Base-by-base conservation (phyloP, 2,888 invertebrate species). In the Nemotelus nigrinus region DNA sequence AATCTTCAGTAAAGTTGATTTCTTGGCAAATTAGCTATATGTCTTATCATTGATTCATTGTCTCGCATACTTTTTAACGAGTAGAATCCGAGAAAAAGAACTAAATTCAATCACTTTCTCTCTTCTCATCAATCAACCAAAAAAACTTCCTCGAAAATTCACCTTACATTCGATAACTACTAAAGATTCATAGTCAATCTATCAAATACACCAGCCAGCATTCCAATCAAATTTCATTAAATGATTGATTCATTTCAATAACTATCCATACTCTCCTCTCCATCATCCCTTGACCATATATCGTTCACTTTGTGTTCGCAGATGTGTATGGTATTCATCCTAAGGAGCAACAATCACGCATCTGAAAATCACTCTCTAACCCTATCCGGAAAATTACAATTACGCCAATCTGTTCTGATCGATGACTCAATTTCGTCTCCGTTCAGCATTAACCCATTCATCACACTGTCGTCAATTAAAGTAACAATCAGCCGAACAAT, bases 391-490 rank as follows among this genome's bases (percentile, higher is more conserved):
- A 48, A 48, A 74, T 60, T 48, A 53, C 70, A 70, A 70, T 74
- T 74, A 47, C 50, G 47, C 47, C 60, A 74, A 74, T 74, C 60
- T 74, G 60, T 60, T 74, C 74, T 74, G 74, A 74, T 74, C 74
- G 74, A 74, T 74, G 60, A 48, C 74, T 74, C 60, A 74, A 74
- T 74, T 74, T 74, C 60, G 48, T 60, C 60, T 25, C 60, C 47
- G 60, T 60, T 60, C 60, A 57, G 58, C n/a, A 74, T 60, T 63
- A 74, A 55, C 63, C 58, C 74, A 74, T 74, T 74, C 74, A 74
- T 74, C 74, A 74, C 74, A 74, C 63, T 74, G 74, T 74, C 74
- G 74, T 60, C 74, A 74, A 74, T 74, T 74, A 74, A 47, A 60
- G 63, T 60, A 74, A 47, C 74, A 74, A 63, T 74, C 74, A 74